phyloP scores from a whole-genome alignment of 2,888 invertebrate genomes.

The Polylopha cassiicola region DNA sequence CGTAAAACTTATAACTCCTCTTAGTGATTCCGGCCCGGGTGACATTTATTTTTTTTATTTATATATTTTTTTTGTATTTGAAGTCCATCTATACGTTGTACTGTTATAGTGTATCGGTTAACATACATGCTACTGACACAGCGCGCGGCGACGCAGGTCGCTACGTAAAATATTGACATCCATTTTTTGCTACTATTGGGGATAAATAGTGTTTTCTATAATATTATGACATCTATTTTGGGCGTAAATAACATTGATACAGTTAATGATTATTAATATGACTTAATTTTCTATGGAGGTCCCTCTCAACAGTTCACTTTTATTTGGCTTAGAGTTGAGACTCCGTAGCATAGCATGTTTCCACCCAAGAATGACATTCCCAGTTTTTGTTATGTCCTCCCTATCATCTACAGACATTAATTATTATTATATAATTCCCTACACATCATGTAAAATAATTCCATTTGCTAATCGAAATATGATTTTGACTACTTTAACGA shows the following conservation, averaged over 20 bases:
- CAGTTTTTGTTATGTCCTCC: slow-evolving; percentile 9
- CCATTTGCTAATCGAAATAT: slow-evolving; percentile 11
- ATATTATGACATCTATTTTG: slow-evolving; percentile 11
- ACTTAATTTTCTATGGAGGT: slow-evolving; percentile 12
- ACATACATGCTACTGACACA: slow-evolving; percentile 2
- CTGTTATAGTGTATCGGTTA: background rate
- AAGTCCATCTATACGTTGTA: background rate
- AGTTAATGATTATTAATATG: slow-evolving; percentile 3
- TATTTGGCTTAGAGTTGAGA: slow-evolving; percentile 5
- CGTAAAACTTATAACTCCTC: no score
- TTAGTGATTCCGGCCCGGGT: no score
- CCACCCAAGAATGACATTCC: slow-evolving; percentile 8
- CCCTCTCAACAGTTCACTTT: slow-evolving; percentile 3
- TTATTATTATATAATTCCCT: slow-evolving; percentile 10
- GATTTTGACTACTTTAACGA: slow-evolving; percentile 11
- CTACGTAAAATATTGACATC: slow-evolving; percentile 17
- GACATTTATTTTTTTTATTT: no score
- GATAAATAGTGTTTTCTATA: slow-evolving; percentile 5
- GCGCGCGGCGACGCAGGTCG: slow-evolving; percentile 1
- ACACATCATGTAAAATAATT: slow-evolving; percentile 15
- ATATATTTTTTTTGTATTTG: no score
- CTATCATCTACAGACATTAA: slow-evolving; percentile 17
- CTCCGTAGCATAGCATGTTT: no score
- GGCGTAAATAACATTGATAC: slow-evolving; percentile 8
- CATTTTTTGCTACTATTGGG: slow-evolving; percentile 6